Evolutionary conservation across 92 coral and sea anemone species (phyloP).

Genomic region (Phenganax subtilis): DNA sequence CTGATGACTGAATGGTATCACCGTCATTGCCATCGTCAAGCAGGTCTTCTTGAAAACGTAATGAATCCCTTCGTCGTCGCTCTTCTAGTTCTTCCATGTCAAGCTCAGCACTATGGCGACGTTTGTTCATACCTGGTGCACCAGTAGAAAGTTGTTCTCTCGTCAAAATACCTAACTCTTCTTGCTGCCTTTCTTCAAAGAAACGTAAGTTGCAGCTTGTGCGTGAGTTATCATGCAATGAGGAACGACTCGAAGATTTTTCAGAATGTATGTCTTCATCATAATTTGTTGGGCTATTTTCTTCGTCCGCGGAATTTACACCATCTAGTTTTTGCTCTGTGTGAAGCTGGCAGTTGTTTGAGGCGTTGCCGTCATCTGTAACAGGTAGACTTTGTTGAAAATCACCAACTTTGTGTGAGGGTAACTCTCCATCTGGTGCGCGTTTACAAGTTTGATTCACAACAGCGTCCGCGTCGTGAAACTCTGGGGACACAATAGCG

Average conservation of each 20-base stretch:
- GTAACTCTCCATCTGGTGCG: too few species aligned
- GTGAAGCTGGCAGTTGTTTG: neutral
- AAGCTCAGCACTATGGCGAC: neutral
- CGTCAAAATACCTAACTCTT: neutral
- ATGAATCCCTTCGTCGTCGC: neutral
- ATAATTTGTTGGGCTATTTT: neutral
- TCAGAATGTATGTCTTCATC: neutral
- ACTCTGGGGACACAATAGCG: too few species aligned
- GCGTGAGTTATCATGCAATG: neutral
- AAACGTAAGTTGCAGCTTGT: neutral
- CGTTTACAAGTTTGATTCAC: too few species aligned
- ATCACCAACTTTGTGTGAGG: too few species aligned
- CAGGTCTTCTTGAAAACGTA: neutral
- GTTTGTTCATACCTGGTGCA: neutral
- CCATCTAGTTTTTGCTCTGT: neutral
- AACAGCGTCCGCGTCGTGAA: too few species aligned
- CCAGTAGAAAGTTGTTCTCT: neutral
- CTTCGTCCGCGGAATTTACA: neutral
- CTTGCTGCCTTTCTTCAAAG: neutral
- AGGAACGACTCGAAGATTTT: neutral
- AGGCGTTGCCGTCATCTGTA: too few species aligned
- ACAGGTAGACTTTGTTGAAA: too few species aligned
- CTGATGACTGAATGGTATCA: neutral
- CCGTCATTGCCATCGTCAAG: neutral
- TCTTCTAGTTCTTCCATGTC: constrained; percentile 27